Conservation (phyloP, 2,888 invertebrate genomes). For the Drosophila barbarae region DNA sequence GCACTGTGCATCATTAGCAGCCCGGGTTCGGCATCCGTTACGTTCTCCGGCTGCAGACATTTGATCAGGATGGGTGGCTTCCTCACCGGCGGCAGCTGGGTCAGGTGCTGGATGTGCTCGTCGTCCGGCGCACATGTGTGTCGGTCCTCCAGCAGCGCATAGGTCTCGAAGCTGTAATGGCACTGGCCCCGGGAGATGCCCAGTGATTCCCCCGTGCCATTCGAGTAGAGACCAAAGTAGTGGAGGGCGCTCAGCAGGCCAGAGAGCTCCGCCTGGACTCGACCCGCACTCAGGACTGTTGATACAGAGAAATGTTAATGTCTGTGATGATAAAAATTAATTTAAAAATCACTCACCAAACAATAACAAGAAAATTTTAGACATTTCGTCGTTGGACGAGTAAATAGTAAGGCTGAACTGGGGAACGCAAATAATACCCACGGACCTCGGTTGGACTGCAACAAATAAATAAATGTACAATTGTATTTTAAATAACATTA, state of each 20-base stretch:
- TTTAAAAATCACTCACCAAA: constrained; percentile 30
- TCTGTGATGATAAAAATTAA: neutral
- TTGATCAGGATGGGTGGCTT: constrained; percentile 77
- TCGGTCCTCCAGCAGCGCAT: constrained; percentile 64
- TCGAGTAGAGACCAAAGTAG: constrained; percentile 50
- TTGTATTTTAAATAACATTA: too few species aligned
- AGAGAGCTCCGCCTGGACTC: constrained; percentile 40
- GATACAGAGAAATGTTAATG: neutral
- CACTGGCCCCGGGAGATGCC: constrained; percentile 68
- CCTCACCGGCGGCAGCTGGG: constrained; percentile 45
- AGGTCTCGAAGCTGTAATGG: constrained; percentile 72
- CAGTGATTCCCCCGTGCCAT: constrained; percentile 49
- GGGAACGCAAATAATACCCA: neutral
- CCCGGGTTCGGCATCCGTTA: constrained; percentile 11
- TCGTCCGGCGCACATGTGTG: constrained; percentile 69
- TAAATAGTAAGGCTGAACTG: neutral
- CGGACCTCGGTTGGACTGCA: too few species aligned
- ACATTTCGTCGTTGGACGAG: constrained; percentile 17
- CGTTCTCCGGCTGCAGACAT: constrained; percentile 64
- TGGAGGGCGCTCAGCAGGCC: constrained; percentile 51
- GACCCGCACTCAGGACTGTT: constrained; percentile 30
- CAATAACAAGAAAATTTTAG: constrained; percentile 24
- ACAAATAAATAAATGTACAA: too few species aligned
- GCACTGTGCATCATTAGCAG: constrained; percentile 73
- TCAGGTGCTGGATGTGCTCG: constrained; percentile 67